phyloP scores from a whole-genome alignment of 1,140 invertebrate genomes.

The Drosophila dunni region DNA sequence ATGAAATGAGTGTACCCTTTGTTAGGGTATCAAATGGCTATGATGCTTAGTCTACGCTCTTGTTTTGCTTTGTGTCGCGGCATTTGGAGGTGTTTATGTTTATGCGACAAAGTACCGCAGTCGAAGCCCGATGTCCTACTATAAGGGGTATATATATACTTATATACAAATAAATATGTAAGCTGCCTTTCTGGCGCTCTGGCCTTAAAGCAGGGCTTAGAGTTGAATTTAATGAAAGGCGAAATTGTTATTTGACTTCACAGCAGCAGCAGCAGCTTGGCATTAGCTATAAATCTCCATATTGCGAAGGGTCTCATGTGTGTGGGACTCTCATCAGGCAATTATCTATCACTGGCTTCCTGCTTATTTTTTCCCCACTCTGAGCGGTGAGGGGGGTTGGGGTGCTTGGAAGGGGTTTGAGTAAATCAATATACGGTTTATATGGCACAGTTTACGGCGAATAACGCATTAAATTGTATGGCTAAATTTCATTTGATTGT shows the following conservation, averaged over 20 bases:
- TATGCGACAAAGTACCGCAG: slow-evolving; percentile 64
- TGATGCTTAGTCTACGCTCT: slow-evolving; percentile 15
- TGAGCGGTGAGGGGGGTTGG: not conserved
- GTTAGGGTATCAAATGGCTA: slow-evolving; percentile 16
- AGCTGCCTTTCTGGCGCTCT: slow-evolving; percentile 26
- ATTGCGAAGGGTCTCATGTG: slow-evolving; percentile 63
- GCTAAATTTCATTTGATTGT: slow-evolving; percentile 82
- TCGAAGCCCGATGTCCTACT: slow-evolving; percentile 3
- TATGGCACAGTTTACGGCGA: slow-evolving; percentile 70
- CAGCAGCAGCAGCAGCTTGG: slow-evolving; percentile 25
- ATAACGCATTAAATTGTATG: slow-evolving; percentile 81
- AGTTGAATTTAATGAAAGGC: slow-evolving; percentile 75
- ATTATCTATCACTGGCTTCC: slow-evolving; percentile 58
- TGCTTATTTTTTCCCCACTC: slow-evolving; percentile 2
- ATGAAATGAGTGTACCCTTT: not conserved
- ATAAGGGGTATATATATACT: not conserved
- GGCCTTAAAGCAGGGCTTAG: slow-evolving; percentile 66
- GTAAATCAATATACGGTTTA: slow-evolving; percentile 74
- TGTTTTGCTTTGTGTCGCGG: slow-evolving; percentile 49
- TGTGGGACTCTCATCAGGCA: slow-evolving; percentile 60
- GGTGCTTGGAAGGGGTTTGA: not conserved
- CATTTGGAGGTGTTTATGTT: slow-evolving; percentile 75
- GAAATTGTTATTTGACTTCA: slow-evolving; percentile 77
- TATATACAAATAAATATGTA: slow-evolving; percentile 6
- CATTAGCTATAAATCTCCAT: slow-evolving; percentile 69